Evolutionary conservation across 2,888 invertebrate species (phyloP).

Genomic region (Lydus trimaculatus): DNA sequence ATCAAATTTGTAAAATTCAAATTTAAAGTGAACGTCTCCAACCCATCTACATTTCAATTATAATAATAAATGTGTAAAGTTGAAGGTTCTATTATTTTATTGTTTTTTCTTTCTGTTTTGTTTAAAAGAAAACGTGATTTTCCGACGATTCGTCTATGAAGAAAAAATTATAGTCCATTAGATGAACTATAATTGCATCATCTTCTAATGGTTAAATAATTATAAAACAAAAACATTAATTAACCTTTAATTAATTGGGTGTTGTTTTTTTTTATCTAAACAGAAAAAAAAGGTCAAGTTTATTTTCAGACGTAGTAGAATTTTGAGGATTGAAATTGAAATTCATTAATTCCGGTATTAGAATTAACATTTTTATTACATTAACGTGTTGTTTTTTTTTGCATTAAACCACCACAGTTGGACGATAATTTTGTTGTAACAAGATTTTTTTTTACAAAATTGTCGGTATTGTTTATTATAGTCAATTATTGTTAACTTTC

Average conservation of each 20-base stretch:
- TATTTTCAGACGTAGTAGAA: neutral
- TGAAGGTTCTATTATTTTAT: neutral
- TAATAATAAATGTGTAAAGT: neutral
- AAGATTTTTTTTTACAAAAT: too few relatives aligned
- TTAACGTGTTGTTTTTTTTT: too few relatives aligned
- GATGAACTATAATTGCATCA: neutral
- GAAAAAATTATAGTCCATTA: neutral
- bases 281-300: neutral
- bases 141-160: neutral
- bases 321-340: too few relatives aligned
- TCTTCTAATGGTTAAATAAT: neutral
- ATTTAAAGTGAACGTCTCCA: neutral
- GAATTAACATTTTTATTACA: too few relatives aligned
- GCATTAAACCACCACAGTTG: too few relatives aligned
- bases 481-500: neutral
- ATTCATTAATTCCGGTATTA: neutral
- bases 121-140: neutral
- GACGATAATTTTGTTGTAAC: too few relatives aligned
- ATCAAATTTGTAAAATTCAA: neutral
- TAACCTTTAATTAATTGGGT: neutral
- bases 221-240: neutral
- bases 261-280: neutral
- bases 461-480: neutral
- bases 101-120: neutral
- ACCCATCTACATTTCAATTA: neutral